Base-by-base conservation (phyloP, 2,888 invertebrate genomes). In the Sisyra nigra region DNA sequence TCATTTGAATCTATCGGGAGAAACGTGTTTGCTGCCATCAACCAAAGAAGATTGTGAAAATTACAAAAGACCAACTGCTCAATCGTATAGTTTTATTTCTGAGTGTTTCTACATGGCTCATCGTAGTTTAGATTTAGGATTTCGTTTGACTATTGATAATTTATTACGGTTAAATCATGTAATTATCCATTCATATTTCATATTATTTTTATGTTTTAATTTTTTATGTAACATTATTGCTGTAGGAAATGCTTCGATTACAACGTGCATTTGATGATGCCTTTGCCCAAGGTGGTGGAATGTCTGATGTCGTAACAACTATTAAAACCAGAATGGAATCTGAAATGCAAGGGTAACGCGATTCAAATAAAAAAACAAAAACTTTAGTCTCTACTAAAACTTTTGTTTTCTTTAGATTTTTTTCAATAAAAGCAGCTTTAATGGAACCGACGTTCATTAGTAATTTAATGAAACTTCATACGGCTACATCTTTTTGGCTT, bases 31-130 rank as follows among this genome's bases (percentile, higher is more conserved):
- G 34, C 64, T 91, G 47, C 85, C 91, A 9, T 58, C 67, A 0
- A 66, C 73, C 9, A 73, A 74, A 11, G 63, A 65, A 4, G 65
- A 65, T 44, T 61, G 67, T 35, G 64, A 63, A 2, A 61, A 60
- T 37, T 30, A 63, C 2, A 61, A 58, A 33, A 61, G 80, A 10
- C 62, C 71, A 2, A 71, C 69, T 0, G 68, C 71, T 1, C 64
- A 68, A 1, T 68, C 68, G 13, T 87, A 77, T 55, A 82, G 75
- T 56, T 94, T 94, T 60, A 77, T 89, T 10, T 91, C 89, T 0
- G 91, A 93, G 58, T 83, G 87, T 54, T 94, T 93, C 61, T 93
- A 80, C 61, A 72, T 92, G 69, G 82, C 89, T 0, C 93, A 94
- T 58, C 80, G 81, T 54, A 78, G 87, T 40, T 70, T 93, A 42